Evolutionary conservation across 2,888 invertebrate genomes (phyloP).

Genomic region (Plutella xylostella): DNA sequence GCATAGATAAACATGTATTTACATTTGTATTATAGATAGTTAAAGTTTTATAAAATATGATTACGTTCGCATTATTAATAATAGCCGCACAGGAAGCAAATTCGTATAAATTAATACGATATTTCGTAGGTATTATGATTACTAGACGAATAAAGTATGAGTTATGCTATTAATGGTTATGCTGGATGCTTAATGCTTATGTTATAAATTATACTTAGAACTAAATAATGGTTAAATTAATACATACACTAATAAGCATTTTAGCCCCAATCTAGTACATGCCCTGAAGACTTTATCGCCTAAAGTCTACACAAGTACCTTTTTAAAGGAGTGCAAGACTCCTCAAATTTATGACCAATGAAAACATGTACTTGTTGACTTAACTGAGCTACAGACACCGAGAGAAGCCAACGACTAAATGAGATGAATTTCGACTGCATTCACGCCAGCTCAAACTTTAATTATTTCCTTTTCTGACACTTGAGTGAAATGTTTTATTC

Average conservation of each 20-base stretch:
- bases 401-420: not conserved
- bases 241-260: conserved; percentile 35
- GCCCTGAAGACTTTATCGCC: conserved; percentile 57
- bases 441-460: no score
- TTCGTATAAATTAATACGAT: not conserved
- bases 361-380: not conserved
- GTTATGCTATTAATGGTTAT: not conserved
- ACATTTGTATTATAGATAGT: conserved; percentile 20
- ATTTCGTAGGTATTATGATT: not conserved
- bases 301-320: conserved; percentile 66
- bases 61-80: not conserved
- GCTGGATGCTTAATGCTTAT: conserved; percentile 26
- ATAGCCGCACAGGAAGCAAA: conserved; percentile 24
- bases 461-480: no score
- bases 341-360: no score
- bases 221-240: conserved; percentile 53
- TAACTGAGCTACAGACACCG: no score
- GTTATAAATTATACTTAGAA: conserved; percentile 29
- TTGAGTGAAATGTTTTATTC: no score
- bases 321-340: conserved; percentile 6
- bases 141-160: not conserved
- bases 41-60: not conserved
- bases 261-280: conserved; percentile 40
- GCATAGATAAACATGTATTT: no score
- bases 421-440: conserved; percentile 15